Base-by-base conservation (phyloP, 2,888 invertebrate species). In the Meandrusa payeni region DNA sequence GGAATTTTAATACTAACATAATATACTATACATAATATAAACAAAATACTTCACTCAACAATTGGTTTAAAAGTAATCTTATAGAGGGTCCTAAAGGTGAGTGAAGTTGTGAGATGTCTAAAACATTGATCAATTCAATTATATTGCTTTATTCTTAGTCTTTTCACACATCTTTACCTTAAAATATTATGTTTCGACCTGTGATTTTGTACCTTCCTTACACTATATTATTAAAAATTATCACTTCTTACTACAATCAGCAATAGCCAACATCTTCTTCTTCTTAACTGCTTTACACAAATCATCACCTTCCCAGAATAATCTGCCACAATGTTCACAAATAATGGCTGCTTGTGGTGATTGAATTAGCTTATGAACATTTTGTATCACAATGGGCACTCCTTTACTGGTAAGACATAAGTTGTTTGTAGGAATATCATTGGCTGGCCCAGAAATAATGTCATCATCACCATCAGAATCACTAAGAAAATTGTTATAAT, bases 261-360 rank as follows among this genome's bases (percentile, higher is more conserved):
- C n/a, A 54, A 42, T n/a, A 36, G 29, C 2, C 32, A 15, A 57
- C 37, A 76, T 61, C 51, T 64, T 51, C 48, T 64, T 51, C 48
- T 70, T 61, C 52, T 59, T 55, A 31, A 75, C 68, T 38, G 67
- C 51, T 55, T 71, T 69, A 24, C 76, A 51, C 12, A 75, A 50
- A 31, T 67, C 60, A 58, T 86, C 79, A 50, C 69, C 76, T 56
- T 93, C 92, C 93, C 94, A 95, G 70, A 91, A 94, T 36, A 93
- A 85, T 68, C 92, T 93, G 0, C 95, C 95, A 78, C 95, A 95
- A 15, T 64, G 68, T 52, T 91, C 90, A 76, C 95, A 95, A 19
- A 94, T 76, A 54, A 91, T 91, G 63, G 92, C 94, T 44, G 85
- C 54, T 40, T 91, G 87, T 11, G 88, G 77, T 40, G 78, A 73